Conservation (phyloP, 1,140 invertebrate species). For the Polypedilum pembai region DNA sequence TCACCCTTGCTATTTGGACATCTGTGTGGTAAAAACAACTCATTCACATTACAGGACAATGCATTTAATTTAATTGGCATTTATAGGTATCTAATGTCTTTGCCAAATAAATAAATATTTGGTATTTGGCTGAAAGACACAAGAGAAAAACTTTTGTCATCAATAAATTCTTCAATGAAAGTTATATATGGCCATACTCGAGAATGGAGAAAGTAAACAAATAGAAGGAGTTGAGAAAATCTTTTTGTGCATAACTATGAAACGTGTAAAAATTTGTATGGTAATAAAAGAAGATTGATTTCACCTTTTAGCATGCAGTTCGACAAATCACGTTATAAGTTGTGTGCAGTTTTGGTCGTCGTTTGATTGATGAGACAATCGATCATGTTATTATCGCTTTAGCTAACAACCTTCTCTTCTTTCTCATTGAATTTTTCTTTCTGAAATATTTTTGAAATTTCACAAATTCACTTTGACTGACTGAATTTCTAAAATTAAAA, state of each 20-base stretch:
- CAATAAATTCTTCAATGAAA: too few relatives aligned
- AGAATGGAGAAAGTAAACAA: too few relatives aligned
- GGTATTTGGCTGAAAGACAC: not conserved
- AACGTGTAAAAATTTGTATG: not conserved
- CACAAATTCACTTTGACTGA: too few relatives aligned
- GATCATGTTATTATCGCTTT: conserved; percentile 6
- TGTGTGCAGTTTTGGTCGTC: conserved; percentile 1
- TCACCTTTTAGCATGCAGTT: not conserved
- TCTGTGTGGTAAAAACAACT: too few relatives aligned
- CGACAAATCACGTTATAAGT: conserved; percentile 12
- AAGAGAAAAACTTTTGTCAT: too few relatives aligned
- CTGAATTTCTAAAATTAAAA: too few relatives aligned
- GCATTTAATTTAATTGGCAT: conserved; percentile 6
- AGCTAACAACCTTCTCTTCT: conserved; percentile 7
- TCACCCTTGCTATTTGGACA: not conserved
- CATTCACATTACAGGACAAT: not conserved
- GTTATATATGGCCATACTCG: too few relatives aligned
- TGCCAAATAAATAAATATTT: conserved; percentile 10
- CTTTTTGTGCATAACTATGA: too few relatives aligned
- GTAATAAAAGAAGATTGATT: conserved; percentile 12
- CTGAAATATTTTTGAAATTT: too few relatives aligned
- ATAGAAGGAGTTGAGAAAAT: too few relatives aligned
- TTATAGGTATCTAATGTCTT: conserved; percentile 9
- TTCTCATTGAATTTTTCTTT: not conserved
- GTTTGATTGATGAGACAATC: conserved; percentile 17